Evolutionary conservation across 2,797 vertebrate species (phyloP), one percentile per base, ranked within the genome.

Genomic region (Anguilla megastoma): DNA sequence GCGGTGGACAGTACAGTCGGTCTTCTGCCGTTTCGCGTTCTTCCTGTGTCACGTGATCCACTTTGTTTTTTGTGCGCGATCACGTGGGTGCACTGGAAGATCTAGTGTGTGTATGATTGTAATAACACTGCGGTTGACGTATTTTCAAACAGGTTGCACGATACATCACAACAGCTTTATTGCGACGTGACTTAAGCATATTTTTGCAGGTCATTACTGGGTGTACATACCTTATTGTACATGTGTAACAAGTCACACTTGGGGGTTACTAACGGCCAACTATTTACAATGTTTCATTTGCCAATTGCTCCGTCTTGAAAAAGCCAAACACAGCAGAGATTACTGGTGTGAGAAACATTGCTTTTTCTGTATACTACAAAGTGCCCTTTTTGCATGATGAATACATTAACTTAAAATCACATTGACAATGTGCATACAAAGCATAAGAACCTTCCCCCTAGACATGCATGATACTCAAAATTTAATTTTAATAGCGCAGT

Each of bases 41-140:
- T 88, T 88, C 88, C 54, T 58, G 86, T 48, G 88, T 91, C 92
- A 92, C 91, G 94, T 91, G 94, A 94, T 92, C 94, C 87, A 93
- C 94, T 21, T 21, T 82, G 18, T 48, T 94, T 94, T 95, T 89
- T 86, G n/a, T 76, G 27, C 30, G 69, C 12, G 66, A 88, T 92
- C 91, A 90, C 91, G 91, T 91, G 91, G 33, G 71, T 24, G 84
- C 36, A 30, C 86, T 36, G 52, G 12, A 54, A 41, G 60, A 41
- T 84, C 21, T 33, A 41, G 12, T 36, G 50, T 58, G 3, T 89
- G 90, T 92, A 91, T 85, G 69, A 12, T 33, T 71, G n/a, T 33
- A 2, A 3, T 30, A 2, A 76, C 0, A 0, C 2, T 0, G 41
- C 41, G 41, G 60, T 87, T 90, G 91, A 91, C 90, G 27, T 88